These are phyloP conservation scores for Megamerina dolium DNA, from an alignment of 2,888 invertebrate genomes.

Conservation along the genomic window DNA sequence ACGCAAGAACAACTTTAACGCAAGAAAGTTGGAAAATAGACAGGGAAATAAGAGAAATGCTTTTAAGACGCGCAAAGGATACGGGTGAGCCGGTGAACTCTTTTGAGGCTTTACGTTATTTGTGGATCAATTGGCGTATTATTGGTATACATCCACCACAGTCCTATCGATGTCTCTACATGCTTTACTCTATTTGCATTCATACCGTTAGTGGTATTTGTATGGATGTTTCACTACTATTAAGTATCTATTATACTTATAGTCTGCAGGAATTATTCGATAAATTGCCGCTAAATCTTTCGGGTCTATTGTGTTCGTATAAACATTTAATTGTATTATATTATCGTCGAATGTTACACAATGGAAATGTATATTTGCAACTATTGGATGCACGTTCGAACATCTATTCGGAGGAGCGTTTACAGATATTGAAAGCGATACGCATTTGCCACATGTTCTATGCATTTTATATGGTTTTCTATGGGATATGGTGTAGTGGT, in stretches of 20 bases:
- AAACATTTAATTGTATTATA: slow-evolving; percentile 9
- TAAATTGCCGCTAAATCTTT: slow-evolving; percentile 15
- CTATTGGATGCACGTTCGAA: slow-evolving; percentile 20
- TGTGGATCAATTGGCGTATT: slow-evolving; percentile 21
- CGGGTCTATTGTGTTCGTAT: slow-evolving; percentile 8
- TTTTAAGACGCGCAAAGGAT: background rate
- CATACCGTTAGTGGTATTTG: slow-evolving; percentile 12
- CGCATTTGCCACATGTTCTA: slow-evolving; percentile 16
- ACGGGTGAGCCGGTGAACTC: slow-evolving; percentile 18
- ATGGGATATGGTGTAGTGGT: slow-evolving; percentile 13
- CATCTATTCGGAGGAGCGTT: slow-evolving; percentile 13
- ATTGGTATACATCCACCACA: slow-evolving; percentile 22
- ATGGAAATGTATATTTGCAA: slow-evolving; percentile 13
- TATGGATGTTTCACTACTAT: slow-evolving; percentile 13
- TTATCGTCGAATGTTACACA: slow-evolving; percentile 3
- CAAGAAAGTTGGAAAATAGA: too few species aligned
- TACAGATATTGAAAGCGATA: slow-evolving; percentile 16
- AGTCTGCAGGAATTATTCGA: slow-evolving; percentile 15
- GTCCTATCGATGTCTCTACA: slow-evolving; percentile 16
- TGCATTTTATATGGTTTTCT: slow-evolving; percentile 13
- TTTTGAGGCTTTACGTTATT: slow-evolving; percentile 17
- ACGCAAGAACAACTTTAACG: too few species aligned
- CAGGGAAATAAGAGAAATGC: background rate
- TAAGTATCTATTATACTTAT: slow-evolving; percentile 14
- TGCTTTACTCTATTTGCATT: slow-evolving; percentile 17